Evolutionary conservation across 2,888 invertebrate species (phyloP).

Genomic region (Ochropleura plecta): DNA sequence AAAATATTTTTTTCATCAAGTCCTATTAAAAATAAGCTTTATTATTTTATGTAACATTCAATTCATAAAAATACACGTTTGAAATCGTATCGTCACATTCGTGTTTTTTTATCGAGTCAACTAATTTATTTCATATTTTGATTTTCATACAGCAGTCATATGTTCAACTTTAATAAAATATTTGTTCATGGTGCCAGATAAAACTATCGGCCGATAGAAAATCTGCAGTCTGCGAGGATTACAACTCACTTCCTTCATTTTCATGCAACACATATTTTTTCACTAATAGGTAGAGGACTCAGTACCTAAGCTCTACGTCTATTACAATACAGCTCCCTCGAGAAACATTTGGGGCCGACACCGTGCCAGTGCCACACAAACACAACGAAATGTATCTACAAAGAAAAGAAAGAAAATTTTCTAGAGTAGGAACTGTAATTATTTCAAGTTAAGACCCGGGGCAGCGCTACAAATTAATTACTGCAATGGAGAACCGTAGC

Average conservation of each 20-base stretch:
- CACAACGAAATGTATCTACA: conserved; percentile 19
- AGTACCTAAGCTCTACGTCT: conserved; percentile 6
- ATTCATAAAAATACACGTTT: too few species aligned
- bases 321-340: conserved; percentile 33
- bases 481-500: neutral
- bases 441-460: conserved; percentile 37
- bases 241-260: neutral
- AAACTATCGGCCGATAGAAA: neutral
- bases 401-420: conserved; percentile 5
- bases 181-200: too few species aligned
- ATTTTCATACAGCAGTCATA: too few species aligned
- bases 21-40: too few species aligned
- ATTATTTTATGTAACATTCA: too few species aligned
- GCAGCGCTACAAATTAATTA: conserved; percentile 28
- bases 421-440: conserved; percentile 18
- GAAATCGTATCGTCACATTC: too few species aligned
- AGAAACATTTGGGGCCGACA: conserved; percentile 8
- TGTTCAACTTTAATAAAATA: too few species aligned
- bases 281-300: neutral
- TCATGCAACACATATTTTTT: neutral
- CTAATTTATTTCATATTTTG: too few species aligned
- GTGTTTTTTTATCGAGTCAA: too few species aligned
- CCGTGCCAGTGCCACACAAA: conserved; percentile 6
- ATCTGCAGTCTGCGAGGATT: neutral
- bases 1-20: too few species aligned